Evolutionary conservation across 2,888 invertebrate genomes (phyloP), one percentile per base, ranked within the genome.

Genomic region (Melikaiella ostensackeni): DNA sequence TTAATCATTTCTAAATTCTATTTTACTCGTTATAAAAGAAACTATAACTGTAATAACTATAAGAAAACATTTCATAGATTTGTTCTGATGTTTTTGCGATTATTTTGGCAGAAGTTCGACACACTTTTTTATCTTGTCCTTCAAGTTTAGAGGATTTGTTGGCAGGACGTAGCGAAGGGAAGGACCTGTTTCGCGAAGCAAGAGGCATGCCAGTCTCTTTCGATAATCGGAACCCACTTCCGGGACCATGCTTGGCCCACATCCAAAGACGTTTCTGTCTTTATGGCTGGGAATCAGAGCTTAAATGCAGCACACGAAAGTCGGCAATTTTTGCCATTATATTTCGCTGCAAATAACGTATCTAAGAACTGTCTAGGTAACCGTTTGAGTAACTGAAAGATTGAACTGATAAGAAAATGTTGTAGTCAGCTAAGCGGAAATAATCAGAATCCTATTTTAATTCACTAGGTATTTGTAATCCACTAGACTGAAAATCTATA

Each of bases 221-320:
- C 75, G 77, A 80, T 79, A 81, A 84, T 84, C 81, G 80, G 77
- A 76, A 80, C 75, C 81, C 78, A 80, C 81, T 82, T 83, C 79
- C 81, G 77, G 82, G 70, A 77, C 77, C 77, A 76, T 50, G 78
- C 42, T 75, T 85, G 85, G 85, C 83, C 38, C 57, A 24, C 33
- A 66, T 84, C 85, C 85, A 85, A 81, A 79, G 78, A 64, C 64
- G 30, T 2, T 19, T 38, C 9, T 19, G 21, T 50, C 66, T 75
- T 75, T 78, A 75, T 79, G 76, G 70, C 57, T 57, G 61, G 64
- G 76, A 77, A 79, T 79, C 79, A 76, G 76, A 76, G 57, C 77
- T 79, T 66, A 76, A 77, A 77, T 63, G 62, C 1, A 30, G 33
- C n/a, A 62, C 62, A 62, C 8, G 62, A 55, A 21, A 55, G n/a